Conservation (phyloP, 1,140 invertebrate species). For the Lutraria rhynchaena region DNA sequence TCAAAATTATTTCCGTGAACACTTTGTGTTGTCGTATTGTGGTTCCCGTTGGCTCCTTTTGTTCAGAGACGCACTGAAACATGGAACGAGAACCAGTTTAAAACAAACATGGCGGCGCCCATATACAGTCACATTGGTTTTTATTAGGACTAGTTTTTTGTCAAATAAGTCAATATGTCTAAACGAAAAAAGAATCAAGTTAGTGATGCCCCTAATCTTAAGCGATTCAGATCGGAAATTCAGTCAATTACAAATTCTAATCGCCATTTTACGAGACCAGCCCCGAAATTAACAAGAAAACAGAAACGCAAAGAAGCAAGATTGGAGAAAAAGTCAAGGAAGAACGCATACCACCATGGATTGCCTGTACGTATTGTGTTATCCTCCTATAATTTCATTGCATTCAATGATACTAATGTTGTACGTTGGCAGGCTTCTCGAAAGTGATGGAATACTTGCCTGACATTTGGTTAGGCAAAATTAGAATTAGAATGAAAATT, state of each 20-base stretch:
- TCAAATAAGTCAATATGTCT: neutral
- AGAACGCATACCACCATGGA: conserved; percentile 53
- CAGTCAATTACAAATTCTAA: conserved; percentile 21
- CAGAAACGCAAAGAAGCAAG: conserved; percentile 63
- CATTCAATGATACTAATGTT: too few relatives aligned
- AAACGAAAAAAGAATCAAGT: conserved; percentile 18
- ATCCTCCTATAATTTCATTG: too few relatives aligned
- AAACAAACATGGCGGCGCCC: conserved; percentile 26
- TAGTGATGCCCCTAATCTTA: conserved; percentile 40
- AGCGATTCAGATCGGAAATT: conserved; percentile 43
- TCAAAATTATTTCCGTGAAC: too few relatives aligned
- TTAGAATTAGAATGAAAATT: too few relatives aligned
- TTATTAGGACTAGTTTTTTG: neutral
- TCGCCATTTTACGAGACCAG: neutral
- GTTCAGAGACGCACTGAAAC: too few relatives aligned
- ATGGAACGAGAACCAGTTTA: too few relatives aligned
- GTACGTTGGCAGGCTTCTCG: too few relatives aligned
- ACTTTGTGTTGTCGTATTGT: too few relatives aligned
- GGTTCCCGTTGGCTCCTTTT: too few relatives aligned
- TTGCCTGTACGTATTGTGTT: conserved; percentile 56
- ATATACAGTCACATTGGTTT: neutral
- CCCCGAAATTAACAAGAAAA: conserved; percentile 52
- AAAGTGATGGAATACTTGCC: too few relatives aligned
- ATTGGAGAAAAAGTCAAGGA: conserved; percentile 61
- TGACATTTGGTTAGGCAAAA: too few relatives aligned